Conservation (phyloP, 2,888 invertebrate species). For the Nomada ferruginata region DNA sequence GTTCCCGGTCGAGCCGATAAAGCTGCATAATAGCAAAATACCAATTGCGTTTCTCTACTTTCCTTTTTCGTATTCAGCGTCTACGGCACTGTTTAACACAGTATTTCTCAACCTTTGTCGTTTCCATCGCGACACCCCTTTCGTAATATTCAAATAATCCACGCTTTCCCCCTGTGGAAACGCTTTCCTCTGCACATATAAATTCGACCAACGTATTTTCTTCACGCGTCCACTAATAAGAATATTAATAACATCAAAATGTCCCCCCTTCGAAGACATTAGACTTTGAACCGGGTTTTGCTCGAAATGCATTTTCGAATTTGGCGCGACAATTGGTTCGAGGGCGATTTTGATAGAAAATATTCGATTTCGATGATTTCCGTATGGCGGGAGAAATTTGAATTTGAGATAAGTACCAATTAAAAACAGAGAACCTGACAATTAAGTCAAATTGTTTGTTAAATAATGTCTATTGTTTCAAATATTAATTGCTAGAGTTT, state of each 20-base stretch:
- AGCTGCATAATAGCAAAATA: constrained; percentile 61
- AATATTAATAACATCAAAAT: too few relatives aligned
- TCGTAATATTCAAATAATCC: too few relatives aligned
- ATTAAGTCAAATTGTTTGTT: constrained; percentile 2
- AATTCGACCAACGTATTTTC: too few relatives aligned
- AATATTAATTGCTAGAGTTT: constrained; percentile 18
- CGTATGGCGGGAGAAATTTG: background rate
- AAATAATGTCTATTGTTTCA: constrained; percentile 29
- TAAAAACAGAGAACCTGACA: background rate
- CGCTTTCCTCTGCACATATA: too few relatives aligned
- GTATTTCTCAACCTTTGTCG: background rate
- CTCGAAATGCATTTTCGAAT: too few relatives aligned
- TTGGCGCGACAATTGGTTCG: too few relatives aligned
- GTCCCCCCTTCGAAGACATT: too few relatives aligned
- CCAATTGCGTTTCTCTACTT: constrained; percentile 61
- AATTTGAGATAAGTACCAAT: constrained; percentile 16
- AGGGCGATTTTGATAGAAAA: too few relatives aligned
- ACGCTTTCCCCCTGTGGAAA: too few relatives aligned
- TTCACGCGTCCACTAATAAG: too few relatives aligned
- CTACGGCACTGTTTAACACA: background rate
- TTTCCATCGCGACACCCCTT: too few relatives aligned
- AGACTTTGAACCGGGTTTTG: too few relatives aligned
- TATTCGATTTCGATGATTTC: background rate
- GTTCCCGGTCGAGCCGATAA: constrained; percentile 56
- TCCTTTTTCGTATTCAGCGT: constrained; percentile 47